Percentiles rank a stretch among this genome's conserved stretches.
Conservation (phyloP, 1,140 invertebrate genomes). For the Wiebesia pumilae region DNA sequence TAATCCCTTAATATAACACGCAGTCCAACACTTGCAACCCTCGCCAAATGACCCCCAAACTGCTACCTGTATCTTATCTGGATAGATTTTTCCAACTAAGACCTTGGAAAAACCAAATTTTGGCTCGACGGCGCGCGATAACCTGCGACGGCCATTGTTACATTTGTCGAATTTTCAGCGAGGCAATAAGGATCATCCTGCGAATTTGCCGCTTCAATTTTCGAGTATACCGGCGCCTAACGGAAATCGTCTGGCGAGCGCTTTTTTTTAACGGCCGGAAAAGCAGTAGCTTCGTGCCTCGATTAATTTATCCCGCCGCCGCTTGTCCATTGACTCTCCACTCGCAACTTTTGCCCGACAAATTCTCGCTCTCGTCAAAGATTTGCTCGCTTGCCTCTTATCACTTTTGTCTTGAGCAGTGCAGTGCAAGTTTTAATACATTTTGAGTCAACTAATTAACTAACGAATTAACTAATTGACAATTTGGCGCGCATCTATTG, state of each 20-base stretch:
- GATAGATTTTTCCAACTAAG: not conserved
- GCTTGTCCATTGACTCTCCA: not conserved
- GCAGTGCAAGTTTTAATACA: too few relatives aligned
- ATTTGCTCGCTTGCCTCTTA: not conserved
- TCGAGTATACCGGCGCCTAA: not conserved
- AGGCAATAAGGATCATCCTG: not conserved
- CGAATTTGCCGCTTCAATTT: not conserved
- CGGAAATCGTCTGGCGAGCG: slow-evolving; percentile 1
- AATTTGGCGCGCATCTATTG: too few relatives aligned
- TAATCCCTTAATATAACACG: not conserved
- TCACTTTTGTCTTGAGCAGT: not conserved
- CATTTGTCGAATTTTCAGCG: not conserved
- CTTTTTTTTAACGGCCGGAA: slow-evolving; percentile 60
- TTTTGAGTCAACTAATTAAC: too few relatives aligned
- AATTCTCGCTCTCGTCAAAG: not conserved
- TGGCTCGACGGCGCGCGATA: not conserved
- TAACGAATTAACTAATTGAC: too few relatives aligned
- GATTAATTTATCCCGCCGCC: slow-evolving; percentile 59
- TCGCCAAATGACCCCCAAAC: not conserved
- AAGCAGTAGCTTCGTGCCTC: slow-evolving; percentile 58
- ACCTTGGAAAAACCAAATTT: slow-evolving; percentile 3
- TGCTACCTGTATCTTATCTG: not conserved
- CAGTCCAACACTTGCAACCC: not conserved
- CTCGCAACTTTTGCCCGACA: slow-evolving; percentile 2
- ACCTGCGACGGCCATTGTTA: not conserved